phyloP scores from a whole-genome alignment of 2,888 invertebrate species.

The Chelonus formosanus region DNA sequence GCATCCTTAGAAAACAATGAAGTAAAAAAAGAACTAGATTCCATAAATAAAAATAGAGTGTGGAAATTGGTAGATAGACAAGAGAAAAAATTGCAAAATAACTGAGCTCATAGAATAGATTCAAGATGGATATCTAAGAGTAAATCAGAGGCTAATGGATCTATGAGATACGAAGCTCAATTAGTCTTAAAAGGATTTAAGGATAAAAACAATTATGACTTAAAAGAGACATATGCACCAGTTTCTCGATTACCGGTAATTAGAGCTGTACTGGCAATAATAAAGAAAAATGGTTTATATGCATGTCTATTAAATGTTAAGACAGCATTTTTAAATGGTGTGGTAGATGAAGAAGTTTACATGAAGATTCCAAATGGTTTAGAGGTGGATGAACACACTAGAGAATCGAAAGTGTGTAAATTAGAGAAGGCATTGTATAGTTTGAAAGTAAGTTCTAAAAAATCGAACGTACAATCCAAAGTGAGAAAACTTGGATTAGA shows the following conservation, averaged over 20 bases:
- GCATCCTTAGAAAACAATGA: no score
- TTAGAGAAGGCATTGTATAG: constrained; percentile 38
- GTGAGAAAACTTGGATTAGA: constrained; percentile 26
- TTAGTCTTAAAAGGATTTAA: constrained; percentile 36
- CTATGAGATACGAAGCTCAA: constrained; percentile 30
- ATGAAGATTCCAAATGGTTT: constrained; percentile 25
- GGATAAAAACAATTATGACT: constrained; percentile 29
- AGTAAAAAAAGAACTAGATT: constrained; percentile 34
- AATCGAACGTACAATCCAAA: constrained; percentile 31
- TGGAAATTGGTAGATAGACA: constrained; percentile 33
- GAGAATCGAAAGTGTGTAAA: constrained; percentile 28
- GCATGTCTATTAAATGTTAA: constrained; percentile 32
- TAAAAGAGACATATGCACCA: constrained; percentile 39
- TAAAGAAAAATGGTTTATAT: constrained; percentile 32
- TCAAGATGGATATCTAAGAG: constrained; percentile 37
- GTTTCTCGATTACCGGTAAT: constrained; percentile 34
- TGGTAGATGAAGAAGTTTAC: no score
- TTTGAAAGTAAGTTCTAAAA: constrained; percentile 37
- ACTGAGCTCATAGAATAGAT: constrained; percentile 35
- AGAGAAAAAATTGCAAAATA: constrained; percentile 2
- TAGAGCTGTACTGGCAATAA: constrained; percentile 27
- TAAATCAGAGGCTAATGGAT: no score
- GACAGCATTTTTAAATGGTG: constrained; percentile 23
- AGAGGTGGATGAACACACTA: constrained; percentile 24
- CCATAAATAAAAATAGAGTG: constrained; percentile 36